Percentiles rank a stretch among this genome's conserved stretches.
Evolutionary conservation across 2,888 invertebrate genomes (phyloP).

Genomic region (Ophraella communa): DNA sequence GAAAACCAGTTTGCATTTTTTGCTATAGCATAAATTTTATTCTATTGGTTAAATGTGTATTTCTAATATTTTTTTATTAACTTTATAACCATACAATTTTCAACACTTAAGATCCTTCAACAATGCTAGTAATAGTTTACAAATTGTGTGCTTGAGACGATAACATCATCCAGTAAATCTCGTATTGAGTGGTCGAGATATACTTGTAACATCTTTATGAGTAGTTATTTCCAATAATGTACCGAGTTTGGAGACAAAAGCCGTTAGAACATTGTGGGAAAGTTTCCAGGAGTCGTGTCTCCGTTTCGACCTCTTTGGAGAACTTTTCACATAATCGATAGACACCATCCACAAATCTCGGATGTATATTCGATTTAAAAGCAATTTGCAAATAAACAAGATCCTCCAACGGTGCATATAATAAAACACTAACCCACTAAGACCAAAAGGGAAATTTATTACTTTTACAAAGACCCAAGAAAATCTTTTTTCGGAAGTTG

Average conservation of each 20-base stretch:
- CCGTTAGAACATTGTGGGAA: not conserved
- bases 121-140: too few species aligned
- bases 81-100: too few species aligned
- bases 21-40: too few species aligned
- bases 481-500: constrained; percentile 15
- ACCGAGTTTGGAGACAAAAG: not conserved
- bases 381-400: constrained; percentile 29
- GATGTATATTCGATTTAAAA: constrained; percentile 18
- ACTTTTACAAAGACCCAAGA: constrained; percentile 2
- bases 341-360: constrained; percentile 22
- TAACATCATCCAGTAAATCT: not conserved
- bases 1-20: too few species aligned
- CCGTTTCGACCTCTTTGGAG: not conserved
- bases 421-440: constrained; percentile 25
- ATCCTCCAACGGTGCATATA: constrained; percentile 21
- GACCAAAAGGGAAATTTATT: constrained; percentile 24
- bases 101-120: too few species aligned
- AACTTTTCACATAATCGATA: constrained; percentile 14
- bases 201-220: not conserved
- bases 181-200: too few species aligned
- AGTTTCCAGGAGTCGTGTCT: not conserved
- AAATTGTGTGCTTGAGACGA: too few species aligned
- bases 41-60: too few species aligned
- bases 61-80: too few species aligned
- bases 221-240: not conserved